Evolutionary conservation across 2,797 vertebrate genomes (phyloP).

Genomic region (Labroides dimidiatus): DNA sequence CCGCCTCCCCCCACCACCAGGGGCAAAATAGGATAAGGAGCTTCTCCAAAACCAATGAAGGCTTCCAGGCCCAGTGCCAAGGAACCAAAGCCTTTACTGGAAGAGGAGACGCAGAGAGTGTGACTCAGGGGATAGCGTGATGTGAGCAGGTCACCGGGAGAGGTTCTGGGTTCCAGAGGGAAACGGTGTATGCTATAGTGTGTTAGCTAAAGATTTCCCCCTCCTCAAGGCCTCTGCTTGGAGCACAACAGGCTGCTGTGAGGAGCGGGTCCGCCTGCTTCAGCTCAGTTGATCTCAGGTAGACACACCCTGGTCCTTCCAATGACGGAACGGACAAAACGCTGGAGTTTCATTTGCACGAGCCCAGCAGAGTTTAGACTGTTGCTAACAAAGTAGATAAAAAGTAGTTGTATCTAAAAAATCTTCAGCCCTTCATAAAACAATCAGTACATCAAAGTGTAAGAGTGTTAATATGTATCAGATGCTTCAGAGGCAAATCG

Average conservation of each 20-base stretch:
- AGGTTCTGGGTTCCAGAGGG: conserved; percentile 39
- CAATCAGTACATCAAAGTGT: no score
- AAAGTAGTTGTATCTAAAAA: no score
- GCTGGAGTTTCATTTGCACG: background rate
- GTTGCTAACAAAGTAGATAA: background rate
- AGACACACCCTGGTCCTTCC: conserved; percentile 42
- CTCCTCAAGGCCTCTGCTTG: conserved; percentile 35
- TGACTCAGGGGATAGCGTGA: conserved; percentile 62
- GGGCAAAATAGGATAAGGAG: conserved; percentile 70
- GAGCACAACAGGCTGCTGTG: conserved; percentile 63
- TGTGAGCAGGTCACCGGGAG: conserved; percentile 57
- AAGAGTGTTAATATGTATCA: no score
- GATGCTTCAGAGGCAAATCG: conserved; percentile 1
- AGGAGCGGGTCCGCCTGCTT: conserved; percentile 60
- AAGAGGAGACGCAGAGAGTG: conserved; percentile 51
- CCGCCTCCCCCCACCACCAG: conserved; percentile 27
- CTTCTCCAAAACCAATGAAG: conserved; percentile 61
- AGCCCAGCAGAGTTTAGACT: background rate
- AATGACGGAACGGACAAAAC: conserved; percentile 11
- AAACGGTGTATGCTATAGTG: conserved; percentile 43
- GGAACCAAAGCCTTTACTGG: conserved; percentile 54
- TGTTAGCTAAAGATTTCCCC: conserved; percentile 20
- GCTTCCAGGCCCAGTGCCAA: conserved; percentile 49
- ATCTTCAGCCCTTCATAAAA: background rate
- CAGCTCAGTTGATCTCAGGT: conserved; percentile 45